Evolutionary conservation across 2,888 invertebrate species (phyloP), one percentile per base, ranked within the genome.

Genomic region (Ectemnius lituratus): DNA sequence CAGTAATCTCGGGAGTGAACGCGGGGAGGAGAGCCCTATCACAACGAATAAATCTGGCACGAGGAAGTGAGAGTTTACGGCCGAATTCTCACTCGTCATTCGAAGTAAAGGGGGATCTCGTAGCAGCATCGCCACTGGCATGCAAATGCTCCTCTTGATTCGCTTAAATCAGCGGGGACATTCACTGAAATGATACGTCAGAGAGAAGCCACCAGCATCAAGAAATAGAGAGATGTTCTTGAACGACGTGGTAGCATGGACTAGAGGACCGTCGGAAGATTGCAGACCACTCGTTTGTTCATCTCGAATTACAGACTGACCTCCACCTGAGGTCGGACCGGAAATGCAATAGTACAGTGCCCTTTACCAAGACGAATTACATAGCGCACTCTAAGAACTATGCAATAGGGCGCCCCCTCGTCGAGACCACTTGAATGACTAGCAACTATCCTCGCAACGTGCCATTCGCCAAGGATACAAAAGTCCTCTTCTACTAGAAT

Each of bases 291-390:
- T 75, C 79, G 76, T 85, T 82, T 85, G 82, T 87, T 87, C 86
- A 85, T 80, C 75, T 83, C 73, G 80, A 84, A 85, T 84, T 86
- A 83, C 85, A 70, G 72, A 70, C 69, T 71, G 84, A 86, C 83
- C 84, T 83, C 78, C 73, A 70, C 69, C 73, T 64, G 59, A 70
- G 82, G 84, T 87, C 85, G 79, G 83, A 80, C 84, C 84, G 86
- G 87, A 87, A 88, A 86, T 72, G 79, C 67, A 67, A 69, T 76
- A 61, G 56, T 77, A 75, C 67, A 76, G 66, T 73, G 73, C 68
- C 62, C 63, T 62, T 61, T 61, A 23, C 75, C 74, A 62, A 79
- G 80, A 83, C 78, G 82, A 80, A 85, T 83, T 80, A 81, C 78
- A 83, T 76, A 71, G 75, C 80, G 75, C 76, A 68, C 75, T 37